Evolutionary conservation across 2,113 vertebrate species (phyloP), one percentile per base, ranked within the genome.

Genomic region (Erythrolamprus reginae): DNA sequence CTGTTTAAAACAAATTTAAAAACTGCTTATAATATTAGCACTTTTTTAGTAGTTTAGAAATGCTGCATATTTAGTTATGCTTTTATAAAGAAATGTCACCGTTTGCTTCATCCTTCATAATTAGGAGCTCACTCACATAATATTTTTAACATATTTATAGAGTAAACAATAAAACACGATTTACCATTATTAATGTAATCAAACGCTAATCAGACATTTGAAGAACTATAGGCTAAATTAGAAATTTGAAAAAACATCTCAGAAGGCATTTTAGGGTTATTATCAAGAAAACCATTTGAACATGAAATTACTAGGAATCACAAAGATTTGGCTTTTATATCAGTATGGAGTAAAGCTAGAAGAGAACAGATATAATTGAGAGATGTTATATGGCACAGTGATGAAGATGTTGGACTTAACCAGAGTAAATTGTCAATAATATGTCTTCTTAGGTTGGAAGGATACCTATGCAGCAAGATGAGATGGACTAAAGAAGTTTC

Each of bases 1-100:
- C 96, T 97, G 86, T 94, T 92, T 92, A 93, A 95, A 94, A 10
- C 89, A 92, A 91, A 10, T 77, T 51, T 42, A 3, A 58, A 91
- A 87, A 89, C 70, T 65, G 88, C 56, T 2, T 61, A 56, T 1
- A 86, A 89, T 51, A 52, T 23, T 52, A 61, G 56, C 50, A 86
- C 24, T 77, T 47, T 5, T 82, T 82, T 17, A 21, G 2, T 21
- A 55, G 26, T 56, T 82, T 87, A 86, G 24, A 87, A 61, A 83
- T 53, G 51, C 77, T 89, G 92, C 93, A 90, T 0, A 1, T 3
- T 2, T 50, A 26, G 13, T 90, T 50, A 10, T 87, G 1, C 86
- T 28, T 84, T 89, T 91, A 50, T 21, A 82, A 85, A 93, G 50
- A 82, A 12, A 90, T 42, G 42, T 45, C 77, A 50, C 84, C 84